Evolutionary conservation across 2,797 vertebrate genomes (phyloP), one percentile per base, ranked within the genome.

Genomic region (Cirrhinus molitorella): DNA sequence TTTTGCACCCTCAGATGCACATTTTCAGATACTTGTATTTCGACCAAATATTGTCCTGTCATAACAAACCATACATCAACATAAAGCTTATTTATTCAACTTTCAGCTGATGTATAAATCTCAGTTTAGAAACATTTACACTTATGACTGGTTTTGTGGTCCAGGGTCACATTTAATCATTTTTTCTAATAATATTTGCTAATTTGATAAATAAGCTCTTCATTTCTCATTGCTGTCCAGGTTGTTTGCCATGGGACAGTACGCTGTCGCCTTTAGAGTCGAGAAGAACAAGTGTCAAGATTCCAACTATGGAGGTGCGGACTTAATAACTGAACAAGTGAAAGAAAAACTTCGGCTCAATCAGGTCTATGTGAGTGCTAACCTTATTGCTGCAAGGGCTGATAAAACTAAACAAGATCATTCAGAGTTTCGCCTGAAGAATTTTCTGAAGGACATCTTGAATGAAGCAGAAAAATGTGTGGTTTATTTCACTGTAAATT

Each of bases 401-500:
- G 13, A 31, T 17, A 72, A 12, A 53, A 2, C 9, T 14, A 1
- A 0, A 63, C 25, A 2, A 14, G 5, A 21, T 5, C 76, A 66
- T 49, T 79, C 76, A 34, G 76, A 79, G 76, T 78, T 11, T 65
- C 59, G 76, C 10, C 17, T 49, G 25, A 34, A 11, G 6, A 65
- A 65, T n/a, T 0, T 49, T n/a, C 25, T 78, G 11, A 21, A 77
- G 9, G 8, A 45, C 0, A 2, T 61, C 16, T 45, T 77, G 37
- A 76, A 12, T 25, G 8, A 0, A 19, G 1, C 43, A 77, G 1
- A 45, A 11, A 0, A 45, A 21, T 77, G 74, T 31, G 74, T 77
- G 57, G 57, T 63, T 63, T 77, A 11, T 49, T 65, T 78, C 43
- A 79, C 76, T 8, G 25, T 51, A 17, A 79, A 37, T 17, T 79